These are phyloP conservation scores for Atta colombica DNA, from an alignment of 1,140 invertebrate genomes.

Conservation along the genomic window DNA sequence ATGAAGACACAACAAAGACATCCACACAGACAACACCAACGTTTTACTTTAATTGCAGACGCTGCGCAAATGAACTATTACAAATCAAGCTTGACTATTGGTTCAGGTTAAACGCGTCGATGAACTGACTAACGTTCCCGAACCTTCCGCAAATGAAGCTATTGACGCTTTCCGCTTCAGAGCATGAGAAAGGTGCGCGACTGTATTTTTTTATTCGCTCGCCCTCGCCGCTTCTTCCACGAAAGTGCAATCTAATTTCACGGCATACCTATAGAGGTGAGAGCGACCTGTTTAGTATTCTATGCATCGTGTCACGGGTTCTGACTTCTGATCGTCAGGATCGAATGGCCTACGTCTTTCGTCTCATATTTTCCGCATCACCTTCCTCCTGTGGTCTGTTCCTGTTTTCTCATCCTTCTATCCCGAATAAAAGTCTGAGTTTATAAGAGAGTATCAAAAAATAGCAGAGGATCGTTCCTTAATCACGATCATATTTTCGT, in stretches of 20 bases:
- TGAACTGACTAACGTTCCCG: conserved; percentile 40
- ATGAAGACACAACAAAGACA: not conserved
- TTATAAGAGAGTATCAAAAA: conserved; percentile 26
- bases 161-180: conserved; percentile 29
- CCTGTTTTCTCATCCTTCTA: not conserved
- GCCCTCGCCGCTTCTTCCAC: not conserved
- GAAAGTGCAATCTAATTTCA: conserved; percentile 58
- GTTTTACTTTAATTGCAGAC: conserved; percentile 51
- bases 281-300: conserved; percentile 68
- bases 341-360: conserved; percentile 22
- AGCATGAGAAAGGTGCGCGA: not conserved
- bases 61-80: conserved; percentile 29
- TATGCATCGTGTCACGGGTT: conserved; percentile 21
- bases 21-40: no score
- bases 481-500: conserved; percentile 21
- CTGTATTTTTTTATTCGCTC: conserved; percentile 30
- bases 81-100: conserved; percentile 32
- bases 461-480: not conserved
- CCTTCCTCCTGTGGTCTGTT: not conserved
- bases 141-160: conserved; percentile 52
- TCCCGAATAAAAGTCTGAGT: conserved; percentile 46
- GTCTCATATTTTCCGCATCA: not conserved
- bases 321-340: conserved; percentile 44
- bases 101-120: conserved; percentile 25
- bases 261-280: conserved; percentile 38